A percentile compares a stretch with the other conserved stretches of the same genome.
These are phyloP conservation scores for Pseudochromis fuscus DNA, from an alignment of 2,797 vertebrate species.

Conservation along the genomic window DNA sequence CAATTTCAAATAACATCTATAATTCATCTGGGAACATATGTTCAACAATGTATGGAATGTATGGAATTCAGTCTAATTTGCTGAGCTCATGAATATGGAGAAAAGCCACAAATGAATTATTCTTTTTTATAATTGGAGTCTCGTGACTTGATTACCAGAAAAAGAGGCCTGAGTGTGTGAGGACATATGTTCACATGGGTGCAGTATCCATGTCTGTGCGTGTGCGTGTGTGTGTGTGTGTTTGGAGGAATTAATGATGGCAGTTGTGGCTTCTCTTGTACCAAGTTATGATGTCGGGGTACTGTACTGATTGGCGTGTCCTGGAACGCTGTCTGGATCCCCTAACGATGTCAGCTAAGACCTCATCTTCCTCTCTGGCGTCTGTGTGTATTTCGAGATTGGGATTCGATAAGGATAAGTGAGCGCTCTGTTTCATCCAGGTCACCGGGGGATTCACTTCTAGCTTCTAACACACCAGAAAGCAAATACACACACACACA, in stretches of 20 bases:
- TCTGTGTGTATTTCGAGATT: slow-evolving; percentile 57
- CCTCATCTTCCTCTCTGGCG: slow-evolving; percentile 53
- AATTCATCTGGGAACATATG: slow-evolving; percentile 71
- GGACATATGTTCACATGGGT: slow-evolving; percentile 38
- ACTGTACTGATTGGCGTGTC: slow-evolving; percentile 40
- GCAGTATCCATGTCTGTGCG: background rate
- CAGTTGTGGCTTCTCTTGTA: slow-evolving; percentile 36
- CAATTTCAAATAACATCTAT: slow-evolving; percentile 79
- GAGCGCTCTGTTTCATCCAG: slow-evolving; percentile 75
- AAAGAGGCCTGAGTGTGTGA: slow-evolving; percentile 18
- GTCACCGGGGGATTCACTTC: slow-evolving; percentile 74
- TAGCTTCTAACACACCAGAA: slow-evolving; percentile 62
- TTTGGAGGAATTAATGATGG: slow-evolving; percentile 52
- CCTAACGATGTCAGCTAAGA: slow-evolving; percentile 59
- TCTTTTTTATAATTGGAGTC: slow-evolving; percentile 76
- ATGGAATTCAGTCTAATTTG: slow-evolving; percentile 59
- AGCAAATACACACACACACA: slow-evolving; percentile 42
- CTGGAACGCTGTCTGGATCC: slow-evolving; percentile 48
- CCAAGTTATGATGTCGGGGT: slow-evolving; percentile 37
- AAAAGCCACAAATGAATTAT: slow-evolving; percentile 75
- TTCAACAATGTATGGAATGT: slow-evolving; percentile 71
- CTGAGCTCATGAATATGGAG: slow-evolving; percentile 73
- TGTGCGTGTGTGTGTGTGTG: slow-evolving; percentile 3
- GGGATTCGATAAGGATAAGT: slow-evolving; percentile 81
- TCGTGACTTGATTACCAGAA: slow-evolving; percentile 59